These are phyloP conservation scores for Galerucella calmariensis DNA, from an alignment of 2,888 invertebrate genomes.

Conservation along the genomic window DNA sequence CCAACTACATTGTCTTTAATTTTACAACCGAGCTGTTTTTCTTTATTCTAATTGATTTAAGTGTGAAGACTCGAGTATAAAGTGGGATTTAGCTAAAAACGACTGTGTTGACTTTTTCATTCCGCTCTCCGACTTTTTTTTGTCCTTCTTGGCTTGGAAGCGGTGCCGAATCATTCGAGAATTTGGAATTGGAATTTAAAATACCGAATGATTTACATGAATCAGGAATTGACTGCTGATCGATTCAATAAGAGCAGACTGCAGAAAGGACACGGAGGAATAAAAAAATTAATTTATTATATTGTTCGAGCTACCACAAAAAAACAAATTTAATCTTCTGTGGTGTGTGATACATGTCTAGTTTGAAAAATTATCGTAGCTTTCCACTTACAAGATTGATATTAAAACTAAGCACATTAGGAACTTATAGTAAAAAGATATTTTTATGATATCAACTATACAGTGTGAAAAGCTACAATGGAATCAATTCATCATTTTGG, in stretches of 20 bases:
- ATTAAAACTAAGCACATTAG: no score
- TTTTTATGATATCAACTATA: no score
- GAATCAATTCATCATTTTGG: no score
- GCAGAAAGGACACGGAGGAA: conserved; percentile 10
- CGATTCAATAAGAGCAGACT: conserved; percentile 17
- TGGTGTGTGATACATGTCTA: no score
- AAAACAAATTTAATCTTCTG: no score
- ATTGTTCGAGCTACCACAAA: no score
- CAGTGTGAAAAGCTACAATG: no score
- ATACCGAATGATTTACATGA: conserved; percentile 20
- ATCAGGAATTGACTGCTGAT: conserved; percentile 24
- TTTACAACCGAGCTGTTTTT: conserved; percentile 20
- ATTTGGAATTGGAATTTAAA: conserved; percentile 32
- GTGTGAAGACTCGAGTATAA: conserved; percentile 22
- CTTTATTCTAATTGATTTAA: conserved; percentile 32
- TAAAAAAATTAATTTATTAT: neutral
- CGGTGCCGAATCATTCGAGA: conserved; percentile 23
- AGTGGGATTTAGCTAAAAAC: conserved; percentile 28
- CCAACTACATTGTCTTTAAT: conserved; percentile 17
- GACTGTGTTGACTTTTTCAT: conserved; percentile 31
- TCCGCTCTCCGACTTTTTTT: conserved; percentile 19
- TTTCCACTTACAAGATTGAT: no score
- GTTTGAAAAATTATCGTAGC: no score
- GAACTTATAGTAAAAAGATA: no score
- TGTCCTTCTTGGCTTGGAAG: neutral